A percentile compares a stretch with the other conserved stretches of the same genome.
phyloP scores from a whole-genome alignment of 2,888 invertebrate species.

The Euplexia lucipara region DNA sequence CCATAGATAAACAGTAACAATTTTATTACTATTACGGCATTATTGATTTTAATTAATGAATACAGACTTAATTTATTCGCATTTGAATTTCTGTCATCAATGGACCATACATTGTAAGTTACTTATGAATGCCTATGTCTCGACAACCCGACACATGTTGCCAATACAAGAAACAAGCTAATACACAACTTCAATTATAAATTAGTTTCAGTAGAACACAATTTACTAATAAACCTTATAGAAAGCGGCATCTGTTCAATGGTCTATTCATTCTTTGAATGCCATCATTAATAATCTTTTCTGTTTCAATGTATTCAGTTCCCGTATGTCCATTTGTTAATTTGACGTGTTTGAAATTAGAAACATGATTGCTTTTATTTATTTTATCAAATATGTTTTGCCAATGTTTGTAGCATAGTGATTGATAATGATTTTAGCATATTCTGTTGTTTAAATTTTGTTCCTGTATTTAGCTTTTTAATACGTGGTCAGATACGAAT shows the following conservation, averaged over 20 bases:
- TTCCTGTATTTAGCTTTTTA: neutral
- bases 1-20: conserved; percentile 6
- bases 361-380: conserved; percentile 65
- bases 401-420: conserved; percentile 30
- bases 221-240: conserved; percentile 73
- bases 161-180: conserved; percentile 59
- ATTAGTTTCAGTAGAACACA: conserved; percentile 72
- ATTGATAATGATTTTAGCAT: conserved; percentile 29
- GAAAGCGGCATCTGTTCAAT: conserved; percentile 72
- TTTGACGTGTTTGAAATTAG: conserved; percentile 68
- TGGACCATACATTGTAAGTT: conserved; percentile 53
- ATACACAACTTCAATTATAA: conserved; percentile 66
- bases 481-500: neutral
- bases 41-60: conserved; percentile 36
- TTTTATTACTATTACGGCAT: conserved; percentile 7
- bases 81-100: conserved; percentile 40
- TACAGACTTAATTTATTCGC: conserved; percentile 34
- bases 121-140: conserved; percentile 59
- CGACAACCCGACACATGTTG: conserved; percentile 56
- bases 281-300: conserved; percentile 75
- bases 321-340: conserved; percentile 67
- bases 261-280: conserved; percentile 75
- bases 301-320: conserved; percentile 71
- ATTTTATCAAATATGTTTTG: conserved; percentile 51
- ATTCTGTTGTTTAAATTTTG: neutral